phyloP scores from a whole-genome alignment of 1,140 invertebrate genomes.

The Pentalonia nigronervosa region DNA sequence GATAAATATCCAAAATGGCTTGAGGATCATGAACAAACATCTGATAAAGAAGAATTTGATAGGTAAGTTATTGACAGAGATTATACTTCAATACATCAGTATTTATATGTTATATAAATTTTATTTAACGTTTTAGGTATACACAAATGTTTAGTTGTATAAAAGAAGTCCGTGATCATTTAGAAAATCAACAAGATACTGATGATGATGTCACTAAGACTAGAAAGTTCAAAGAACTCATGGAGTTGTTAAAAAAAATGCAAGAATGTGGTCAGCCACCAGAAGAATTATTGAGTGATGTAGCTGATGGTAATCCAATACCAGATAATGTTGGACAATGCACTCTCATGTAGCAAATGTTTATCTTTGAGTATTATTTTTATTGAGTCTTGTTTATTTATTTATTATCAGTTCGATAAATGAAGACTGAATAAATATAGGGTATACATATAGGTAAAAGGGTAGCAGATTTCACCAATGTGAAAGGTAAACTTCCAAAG shows the following conservation, averaged over 20 bases:
- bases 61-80: not conserved
- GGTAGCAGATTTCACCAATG: conserved; percentile 31
- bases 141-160: conserved; percentile 36
- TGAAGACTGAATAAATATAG: conserved; percentile 55
- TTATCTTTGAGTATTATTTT: not conserved
- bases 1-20: conserved; percentile 50
- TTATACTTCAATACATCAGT: not conserved
- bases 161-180: conserved; percentile 49
- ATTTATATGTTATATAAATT: not conserved
- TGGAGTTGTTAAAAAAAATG: conserved; percentile 51
- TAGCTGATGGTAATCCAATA: conserved; percentile 4
- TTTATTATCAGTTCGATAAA: conserved; percentile 46
- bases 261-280: conserved; percentile 54
- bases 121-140: conserved; percentile 8
- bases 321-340: conserved; percentile 45
- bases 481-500: not conserved
- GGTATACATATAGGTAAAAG: conserved; percentile 27
- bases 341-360: conserved; percentile 38
- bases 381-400: conserved; percentile 46
- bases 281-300: conserved; percentile 35
- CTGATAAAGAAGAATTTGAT: conserved; percentile 35
- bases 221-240: conserved; percentile 44
- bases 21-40: conserved; percentile 30
- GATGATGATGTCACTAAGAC: conserved; percentile 45
- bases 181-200: conserved; percentile 36